A percentile compares a stretch with the other conserved stretches of the same genome.
Evolutionary conservation across 2,797 vertebrate species (phyloP).

Genomic region (Limnodromus scolopaceus): DNA sequence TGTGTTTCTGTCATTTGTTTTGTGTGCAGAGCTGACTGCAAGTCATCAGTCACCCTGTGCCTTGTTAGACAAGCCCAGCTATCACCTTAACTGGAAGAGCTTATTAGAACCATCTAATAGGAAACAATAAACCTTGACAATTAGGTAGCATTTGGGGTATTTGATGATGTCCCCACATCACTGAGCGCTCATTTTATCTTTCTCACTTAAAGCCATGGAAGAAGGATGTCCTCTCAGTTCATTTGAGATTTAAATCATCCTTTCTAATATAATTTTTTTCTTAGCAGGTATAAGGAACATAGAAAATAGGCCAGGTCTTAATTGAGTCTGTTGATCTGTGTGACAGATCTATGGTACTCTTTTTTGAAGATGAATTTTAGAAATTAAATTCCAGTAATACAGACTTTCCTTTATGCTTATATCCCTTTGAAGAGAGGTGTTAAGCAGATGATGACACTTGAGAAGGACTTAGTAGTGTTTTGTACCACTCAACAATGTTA

Average conservation of each 20-base stretch:
- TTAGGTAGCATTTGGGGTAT: neutral
- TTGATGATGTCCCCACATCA: neutral
- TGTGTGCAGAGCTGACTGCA: neutral
- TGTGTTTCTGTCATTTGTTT: neutral
- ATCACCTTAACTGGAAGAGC: neutral
- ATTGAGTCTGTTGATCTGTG: neutral
- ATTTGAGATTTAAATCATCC: neutral
- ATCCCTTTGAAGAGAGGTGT: neutral
- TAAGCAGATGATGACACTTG: neutral
- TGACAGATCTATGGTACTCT: neutral
- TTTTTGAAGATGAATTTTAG: neutral
- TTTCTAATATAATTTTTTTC: neutral
- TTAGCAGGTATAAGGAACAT: neutral
- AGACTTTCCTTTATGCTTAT: neutral
- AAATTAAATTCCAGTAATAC: neutral
- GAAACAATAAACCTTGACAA: neutral
- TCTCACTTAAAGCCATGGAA: neutral
- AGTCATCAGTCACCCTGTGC: neutral
- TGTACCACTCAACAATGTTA: neutral
- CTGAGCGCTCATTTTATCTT: neutral
- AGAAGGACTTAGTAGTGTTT: neutral
- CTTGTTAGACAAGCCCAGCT: neutral
- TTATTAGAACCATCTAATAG: neutral
- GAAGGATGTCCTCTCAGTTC: neutral
- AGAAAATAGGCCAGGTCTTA: neutral